phyloP scores from a whole-genome alignment of 2,113 vertebrate species.

The Petaurus breviceps region DNA sequence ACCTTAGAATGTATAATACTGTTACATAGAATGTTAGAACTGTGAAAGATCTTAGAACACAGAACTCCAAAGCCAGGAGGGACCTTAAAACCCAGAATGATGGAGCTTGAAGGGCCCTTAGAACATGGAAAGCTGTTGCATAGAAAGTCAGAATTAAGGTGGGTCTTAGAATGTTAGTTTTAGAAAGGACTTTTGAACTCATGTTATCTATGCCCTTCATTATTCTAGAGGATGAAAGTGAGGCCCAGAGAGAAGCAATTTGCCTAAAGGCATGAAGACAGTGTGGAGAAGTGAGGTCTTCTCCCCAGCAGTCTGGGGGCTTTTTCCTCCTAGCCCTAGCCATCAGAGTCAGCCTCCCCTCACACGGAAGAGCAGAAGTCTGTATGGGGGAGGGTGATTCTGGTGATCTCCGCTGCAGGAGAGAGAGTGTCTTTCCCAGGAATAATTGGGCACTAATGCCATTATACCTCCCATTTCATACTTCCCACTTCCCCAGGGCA shows the following conservation, averaged over 20 bases:
- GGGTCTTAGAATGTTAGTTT: not conserved
- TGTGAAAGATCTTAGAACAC: not conserved
- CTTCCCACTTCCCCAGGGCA: not conserved
- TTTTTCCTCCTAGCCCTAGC: not conserved
- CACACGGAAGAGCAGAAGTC: accelerated
- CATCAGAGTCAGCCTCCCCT: not conserved
- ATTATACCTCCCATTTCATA: constrained; percentile 1
- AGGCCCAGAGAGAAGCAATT: constrained; percentile 23
- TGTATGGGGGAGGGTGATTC: not conserved
- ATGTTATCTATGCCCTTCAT: not conserved
- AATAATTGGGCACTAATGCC: constrained; percentile 54
- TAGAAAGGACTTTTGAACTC: not conserved
- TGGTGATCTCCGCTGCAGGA: not conserved
- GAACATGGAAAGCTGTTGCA: not conserved
- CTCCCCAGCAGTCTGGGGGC: not conserved
- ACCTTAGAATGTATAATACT: not conserved
- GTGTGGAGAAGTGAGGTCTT: not conserved
- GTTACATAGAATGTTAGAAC: not conserved
- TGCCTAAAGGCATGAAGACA: constrained; percentile 37
- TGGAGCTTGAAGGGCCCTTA: not conserved
- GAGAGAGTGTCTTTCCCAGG: not conserved
- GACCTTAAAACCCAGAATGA: not conserved
- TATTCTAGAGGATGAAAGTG: not conserved
- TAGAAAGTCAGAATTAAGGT: not conserved
- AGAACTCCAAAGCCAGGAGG: not conserved